Base-by-base conservation (phyloP, 2,113 vertebrate species). In the Trinectes maculatus region DNA sequence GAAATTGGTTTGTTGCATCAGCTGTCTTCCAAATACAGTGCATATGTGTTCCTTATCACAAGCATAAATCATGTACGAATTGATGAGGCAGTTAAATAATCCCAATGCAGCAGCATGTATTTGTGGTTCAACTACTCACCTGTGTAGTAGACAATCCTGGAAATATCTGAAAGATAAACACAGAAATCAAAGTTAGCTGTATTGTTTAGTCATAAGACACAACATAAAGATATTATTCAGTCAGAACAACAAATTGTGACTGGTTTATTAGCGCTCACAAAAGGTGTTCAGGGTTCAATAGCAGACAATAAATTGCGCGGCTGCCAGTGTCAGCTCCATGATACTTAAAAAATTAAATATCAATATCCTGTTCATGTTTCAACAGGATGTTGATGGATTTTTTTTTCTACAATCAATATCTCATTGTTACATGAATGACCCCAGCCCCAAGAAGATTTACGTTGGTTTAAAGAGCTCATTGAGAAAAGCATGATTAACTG, bases 81-180 rank as follows among this genome's bases (percentile, higher is more conserved):
- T n/a, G n/a, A n/a, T n/a, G 16, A 59, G 43, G 62, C 33, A 39
- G 48, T 26, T 49, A 55, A 60, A 34, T 15, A 16, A 36, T 29
- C 7, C 7, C 3, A 16, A 19, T n/a, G n/a, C n/a, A n/a, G n/a
- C n/a, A n/a, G n/a, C n/a, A n/a, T n/a, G n/a, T n/a, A n/a, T n/a
- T n/a, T n/a, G 3, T 26, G 24, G 8, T 29, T 70, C 18, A 70
- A 8, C 10, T 52, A 70, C 94, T 94, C 89, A 96, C 95, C 95
- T 92, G 94, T 90, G 87, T 94, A 93, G 90, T 92, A 93, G 58
- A 82, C 78, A 93, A 93, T 93, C 88, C 94, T 93, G 86, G 93
- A 94, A 94, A 95, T 95, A 93, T 92, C 95, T 96, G 92, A 79
- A 91, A 90, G 69, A 89, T 39, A 71, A 63, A 48, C 13, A 68